Evolutionary conservation across 2,797 vertebrate genomes (phyloP).

Genomic region (Pyrocephalus nanus): DNA sequence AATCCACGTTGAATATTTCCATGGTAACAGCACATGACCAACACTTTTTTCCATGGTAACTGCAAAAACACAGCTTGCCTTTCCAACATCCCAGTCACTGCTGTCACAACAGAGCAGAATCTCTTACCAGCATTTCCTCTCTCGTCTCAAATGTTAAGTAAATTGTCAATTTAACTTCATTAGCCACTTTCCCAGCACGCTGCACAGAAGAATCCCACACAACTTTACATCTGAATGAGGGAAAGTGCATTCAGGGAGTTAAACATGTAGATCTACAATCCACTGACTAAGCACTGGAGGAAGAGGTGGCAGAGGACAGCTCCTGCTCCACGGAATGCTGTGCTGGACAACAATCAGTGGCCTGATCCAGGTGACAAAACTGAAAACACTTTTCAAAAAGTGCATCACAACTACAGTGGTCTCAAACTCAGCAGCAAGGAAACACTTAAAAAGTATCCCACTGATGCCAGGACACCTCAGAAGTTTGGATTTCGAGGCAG

Average conservation of each 20-base stretch:
- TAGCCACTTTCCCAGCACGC: background rate
- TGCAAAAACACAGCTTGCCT: slow-evolving; percentile 1
- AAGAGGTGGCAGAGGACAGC: background rate
- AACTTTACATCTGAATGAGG: background rate
- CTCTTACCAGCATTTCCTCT: slow-evolving; percentile 3
- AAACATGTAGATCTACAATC: background rate
- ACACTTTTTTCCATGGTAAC: slow-evolving; percentile 46
- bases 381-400: rapidly evolving
- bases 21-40: slow-evolving; percentile 55
- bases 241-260: background rate
- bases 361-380: background rate
- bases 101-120: slow-evolving; percentile 60
- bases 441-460: background rate
- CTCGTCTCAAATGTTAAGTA: slow-evolving; percentile 19
- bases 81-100: slow-evolving; percentile 4
- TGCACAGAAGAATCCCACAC: background rate
- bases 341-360: background rate
- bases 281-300: rapidly evolving
- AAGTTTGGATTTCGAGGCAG: background rate
- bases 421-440: background rate
- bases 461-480: background rate
- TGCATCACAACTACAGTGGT: rapidly evolving
- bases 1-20: slow-evolving; percentile 35
- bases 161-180: slow-evolving; percentile 55
- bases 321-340: rapidly evolving